A percentile compares a stretch with the other conserved stretches of the same genome.
phyloP scores from a whole-genome alignment of 2,113 vertebrate species.

The Nicator chloris region DNA sequence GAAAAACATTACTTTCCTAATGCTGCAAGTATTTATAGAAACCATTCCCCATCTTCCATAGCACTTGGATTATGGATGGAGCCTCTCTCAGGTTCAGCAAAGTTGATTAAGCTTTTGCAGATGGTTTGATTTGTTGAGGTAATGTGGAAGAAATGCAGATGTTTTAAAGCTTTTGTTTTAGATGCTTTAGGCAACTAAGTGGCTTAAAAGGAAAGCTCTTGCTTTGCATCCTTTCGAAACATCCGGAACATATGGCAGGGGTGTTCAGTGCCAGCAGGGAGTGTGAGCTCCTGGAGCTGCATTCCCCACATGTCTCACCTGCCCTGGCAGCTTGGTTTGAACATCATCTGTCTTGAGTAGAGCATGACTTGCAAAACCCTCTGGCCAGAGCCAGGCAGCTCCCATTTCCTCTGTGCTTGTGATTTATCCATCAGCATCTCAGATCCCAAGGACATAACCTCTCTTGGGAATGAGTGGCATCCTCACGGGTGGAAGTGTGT shows the following conservation, averaged over 20 bases:
- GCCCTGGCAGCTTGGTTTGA: rapidly evolving
- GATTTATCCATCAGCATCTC: background rate
- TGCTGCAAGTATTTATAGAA: constrained; percentile 31
- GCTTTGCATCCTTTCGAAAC: background rate
- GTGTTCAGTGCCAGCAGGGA: background rate
- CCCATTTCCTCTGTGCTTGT: background rate
- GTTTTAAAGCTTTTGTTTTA: background rate
- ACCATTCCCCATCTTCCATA: background rate
- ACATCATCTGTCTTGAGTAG: background rate
- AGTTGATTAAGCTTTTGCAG: constrained; percentile 30
- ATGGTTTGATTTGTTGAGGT: background rate
- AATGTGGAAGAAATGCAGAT: background rate
- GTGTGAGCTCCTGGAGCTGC: background rate
- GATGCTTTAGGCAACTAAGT: background rate
- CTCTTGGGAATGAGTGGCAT: background rate
- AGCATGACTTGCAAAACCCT: background rate
- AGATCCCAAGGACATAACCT: background rate
- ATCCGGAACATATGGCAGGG: background rate
- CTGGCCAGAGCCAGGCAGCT: background rate
- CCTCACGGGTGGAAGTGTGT: background rate
- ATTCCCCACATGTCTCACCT: background rate
- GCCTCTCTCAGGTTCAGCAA: background rate
- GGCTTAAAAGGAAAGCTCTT: background rate
- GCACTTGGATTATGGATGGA: background rate
- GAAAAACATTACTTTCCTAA: background rate